Conservation (phyloP, 2,888 invertebrate genomes). For the Sylvicola cinctus region DNA sequence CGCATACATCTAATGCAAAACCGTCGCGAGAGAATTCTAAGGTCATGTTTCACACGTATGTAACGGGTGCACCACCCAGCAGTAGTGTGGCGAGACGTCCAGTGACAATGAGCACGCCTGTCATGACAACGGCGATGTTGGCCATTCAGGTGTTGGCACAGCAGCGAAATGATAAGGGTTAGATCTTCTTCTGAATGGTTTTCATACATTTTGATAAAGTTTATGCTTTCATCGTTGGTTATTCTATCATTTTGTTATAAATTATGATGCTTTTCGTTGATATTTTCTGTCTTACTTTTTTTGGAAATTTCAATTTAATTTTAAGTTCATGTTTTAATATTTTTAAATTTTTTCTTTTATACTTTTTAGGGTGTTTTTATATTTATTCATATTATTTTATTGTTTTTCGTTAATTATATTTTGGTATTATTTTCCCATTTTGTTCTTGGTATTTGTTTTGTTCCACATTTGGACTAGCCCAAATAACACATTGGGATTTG, state of each 20-base stretch:
- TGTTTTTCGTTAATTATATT: constrained; percentile 10
- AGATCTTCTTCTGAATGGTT: neutral
- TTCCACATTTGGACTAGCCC: constrained; percentile 19
- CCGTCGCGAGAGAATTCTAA: constrained; percentile 23
- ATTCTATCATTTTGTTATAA: neutral
- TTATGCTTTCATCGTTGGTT: neutral
- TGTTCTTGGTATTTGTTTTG: constrained; percentile 6
- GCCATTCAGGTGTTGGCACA: neutral
- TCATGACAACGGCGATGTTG: too few relatives aligned
- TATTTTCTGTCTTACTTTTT: neutral
- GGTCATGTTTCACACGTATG: constrained; percentile 11
- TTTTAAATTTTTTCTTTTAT: constrained; percentile 1
- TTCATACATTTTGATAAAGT: neutral
- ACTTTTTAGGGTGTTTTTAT: constrained; percentile 1
- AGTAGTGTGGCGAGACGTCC: neutral
- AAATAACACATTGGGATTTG: constrained; percentile 58
- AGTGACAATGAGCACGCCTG: too few relatives aligned
- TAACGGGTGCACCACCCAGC: neutral
- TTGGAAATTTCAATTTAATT: neutral
- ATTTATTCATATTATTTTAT: constrained; percentile 2
- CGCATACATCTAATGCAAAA: constrained; percentile 14
- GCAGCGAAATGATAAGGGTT: constrained; percentile 3
- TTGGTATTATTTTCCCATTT: constrained; percentile 16
- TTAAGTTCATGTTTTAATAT: neutral
- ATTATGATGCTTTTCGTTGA: neutral